Conservation (phyloP, 2,113 vertebrate genomes). For the Microcebus ravelobensis region DNA sequence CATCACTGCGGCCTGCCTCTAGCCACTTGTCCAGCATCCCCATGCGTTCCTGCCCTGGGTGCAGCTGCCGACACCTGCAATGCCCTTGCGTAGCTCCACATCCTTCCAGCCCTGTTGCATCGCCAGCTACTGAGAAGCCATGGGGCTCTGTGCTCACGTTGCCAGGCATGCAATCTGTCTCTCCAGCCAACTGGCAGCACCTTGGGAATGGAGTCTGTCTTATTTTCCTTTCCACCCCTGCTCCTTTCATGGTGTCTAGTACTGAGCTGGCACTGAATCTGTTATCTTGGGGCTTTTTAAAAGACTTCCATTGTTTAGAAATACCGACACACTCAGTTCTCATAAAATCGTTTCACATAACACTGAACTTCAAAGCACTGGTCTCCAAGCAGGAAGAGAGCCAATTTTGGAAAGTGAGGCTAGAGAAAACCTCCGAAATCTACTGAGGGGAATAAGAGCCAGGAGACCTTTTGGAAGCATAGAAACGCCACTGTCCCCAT, state of each 20-base stretch:
- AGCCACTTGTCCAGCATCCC: rapidly evolving
- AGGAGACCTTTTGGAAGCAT: not conserved
- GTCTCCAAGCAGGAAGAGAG: not conserved
- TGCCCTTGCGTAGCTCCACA: not conserved
- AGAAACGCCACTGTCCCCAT: not conserved
- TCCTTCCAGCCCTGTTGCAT: rapidly evolving
- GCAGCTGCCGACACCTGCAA: rapidly evolving
- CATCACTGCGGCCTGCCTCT: not conserved
- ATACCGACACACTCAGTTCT: not conserved
- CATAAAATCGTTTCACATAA: not conserved
- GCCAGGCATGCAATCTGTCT: rapidly evolving
- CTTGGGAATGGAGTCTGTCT: not conserved
- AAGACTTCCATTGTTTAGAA: not conserved
- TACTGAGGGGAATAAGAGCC: not conserved
- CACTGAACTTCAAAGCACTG: not conserved
- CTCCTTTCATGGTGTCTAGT: not conserved
- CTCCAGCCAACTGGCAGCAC: not conserved
- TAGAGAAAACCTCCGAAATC: not conserved
- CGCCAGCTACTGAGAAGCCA: not conserved
- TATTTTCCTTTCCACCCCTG: not conserved
- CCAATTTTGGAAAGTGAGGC: not conserved
- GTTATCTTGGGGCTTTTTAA: too few relatives aligned
- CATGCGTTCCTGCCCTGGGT: rapidly evolving
- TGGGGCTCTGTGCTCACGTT: rapidly evolving
- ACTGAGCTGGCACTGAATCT: not conserved